Percentiles rank a stretch among this genome's conserved stretches.
These are phyloP conservation scores for Apodemia zela DNA, from an alignment of 2,888 invertebrate genomes.

Conservation along the genomic window DNA sequence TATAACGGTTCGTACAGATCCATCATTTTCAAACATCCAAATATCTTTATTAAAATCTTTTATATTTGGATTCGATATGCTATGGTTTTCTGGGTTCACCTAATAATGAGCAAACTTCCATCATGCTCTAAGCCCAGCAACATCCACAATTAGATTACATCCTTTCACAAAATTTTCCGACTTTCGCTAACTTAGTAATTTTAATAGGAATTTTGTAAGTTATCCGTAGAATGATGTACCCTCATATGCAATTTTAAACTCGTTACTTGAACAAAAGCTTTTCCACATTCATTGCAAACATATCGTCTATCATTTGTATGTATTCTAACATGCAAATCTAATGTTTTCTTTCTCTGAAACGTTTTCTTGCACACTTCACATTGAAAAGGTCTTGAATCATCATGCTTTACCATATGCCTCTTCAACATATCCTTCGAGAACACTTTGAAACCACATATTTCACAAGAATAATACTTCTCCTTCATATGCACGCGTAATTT, in stretches of 20 bases:
- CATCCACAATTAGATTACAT: too few relatives aligned
- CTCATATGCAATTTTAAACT: slow-evolving; percentile 78
- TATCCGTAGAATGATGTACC: slow-evolving; percentile 60
- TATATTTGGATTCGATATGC: too few relatives aligned
- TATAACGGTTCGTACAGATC: too few relatives aligned
- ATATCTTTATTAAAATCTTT: too few relatives aligned
- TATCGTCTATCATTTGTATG: slow-evolving; percentile 79
- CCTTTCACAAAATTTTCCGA: too few relatives aligned
- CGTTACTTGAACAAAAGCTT: slow-evolving; percentile 79
- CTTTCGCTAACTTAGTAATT: too few relatives aligned
- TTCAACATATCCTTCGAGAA: slow-evolving; percentile 66
- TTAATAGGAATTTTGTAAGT: not conserved
- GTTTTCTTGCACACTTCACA: slow-evolving; percentile 79
- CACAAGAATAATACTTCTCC: slow-evolving; percentile 51
- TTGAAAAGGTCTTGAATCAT: slow-evolving; percentile 75
- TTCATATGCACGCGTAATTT: slow-evolving; percentile 57
- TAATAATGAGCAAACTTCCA: too few relatives aligned
- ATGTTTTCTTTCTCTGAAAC: slow-evolving; percentile 78
- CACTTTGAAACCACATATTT: slow-evolving; percentile 59
- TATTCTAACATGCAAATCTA: slow-evolving; percentile 76
- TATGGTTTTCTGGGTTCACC: too few relatives aligned
- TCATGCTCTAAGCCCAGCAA: too few relatives aligned
- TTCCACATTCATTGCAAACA: slow-evolving; percentile 73
- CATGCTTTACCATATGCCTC: slow-evolving; percentile 78
- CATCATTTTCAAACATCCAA: too few relatives aligned